Percentiles rank a stretch among this genome's conserved stretches.
Conservation (phyloP, 2,888 invertebrate genomes). For the Vandiemenella viatica region DNA sequence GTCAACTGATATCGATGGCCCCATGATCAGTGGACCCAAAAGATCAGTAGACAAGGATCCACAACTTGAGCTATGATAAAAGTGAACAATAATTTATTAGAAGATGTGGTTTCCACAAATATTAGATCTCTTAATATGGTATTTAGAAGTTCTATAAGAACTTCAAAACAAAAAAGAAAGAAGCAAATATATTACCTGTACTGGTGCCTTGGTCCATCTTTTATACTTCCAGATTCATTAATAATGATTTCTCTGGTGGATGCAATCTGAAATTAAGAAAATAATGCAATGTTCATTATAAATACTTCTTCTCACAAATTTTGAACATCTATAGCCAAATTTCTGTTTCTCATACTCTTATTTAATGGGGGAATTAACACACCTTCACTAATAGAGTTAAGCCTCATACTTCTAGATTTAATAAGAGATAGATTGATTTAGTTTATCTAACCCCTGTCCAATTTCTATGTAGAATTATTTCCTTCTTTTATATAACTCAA, state of each 20-base stretch:
- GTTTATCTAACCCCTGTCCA: no score
- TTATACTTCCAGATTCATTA: slow-evolving; percentile 18
- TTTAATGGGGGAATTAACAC: no score
- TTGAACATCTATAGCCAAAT: no score
- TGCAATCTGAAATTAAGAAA: slow-evolving; percentile 8
- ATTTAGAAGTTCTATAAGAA: not conserved
- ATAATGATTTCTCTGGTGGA: slow-evolving; percentile 8
- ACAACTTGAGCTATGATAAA: slow-evolving; percentile 31
- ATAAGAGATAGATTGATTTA: no score
- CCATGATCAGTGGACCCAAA: slow-evolving; percentile 44
- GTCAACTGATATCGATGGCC: slow-evolving; percentile 45
- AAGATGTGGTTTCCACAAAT: not conserved
- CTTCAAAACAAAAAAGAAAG: not conserved
- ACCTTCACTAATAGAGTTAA: no score
- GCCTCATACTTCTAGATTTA: no score
- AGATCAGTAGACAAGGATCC: slow-evolving; percentile 41
- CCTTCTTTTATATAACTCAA: no score
- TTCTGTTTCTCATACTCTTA: no score
- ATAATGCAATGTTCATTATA: no score
- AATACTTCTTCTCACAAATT: no score
- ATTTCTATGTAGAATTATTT: no score
- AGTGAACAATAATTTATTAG: not conserved
- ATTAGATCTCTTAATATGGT: not conserved
- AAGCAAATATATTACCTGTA: slow-evolving; percentile 24
- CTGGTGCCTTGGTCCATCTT: slow-evolving; percentile 31